Base-by-base conservation (phyloP, 2,113 vertebrate species). In the Quiscalus mexicanus region DNA sequence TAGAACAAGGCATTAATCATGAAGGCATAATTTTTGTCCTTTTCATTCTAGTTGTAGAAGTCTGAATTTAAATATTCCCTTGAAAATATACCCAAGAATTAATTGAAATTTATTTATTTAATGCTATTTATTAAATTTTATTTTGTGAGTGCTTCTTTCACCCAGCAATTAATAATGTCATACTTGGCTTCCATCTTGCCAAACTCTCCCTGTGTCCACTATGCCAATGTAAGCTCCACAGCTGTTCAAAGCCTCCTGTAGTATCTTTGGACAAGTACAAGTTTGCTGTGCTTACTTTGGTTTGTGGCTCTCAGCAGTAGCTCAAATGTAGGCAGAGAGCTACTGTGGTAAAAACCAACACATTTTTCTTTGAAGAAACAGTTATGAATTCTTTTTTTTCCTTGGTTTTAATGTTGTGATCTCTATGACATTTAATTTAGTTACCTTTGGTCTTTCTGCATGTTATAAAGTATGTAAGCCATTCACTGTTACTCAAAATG, bases 61-160 rank as follows among this genome's bases (percentile, higher is more conserved):
- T 74, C 42, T 65, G 23, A 86, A 86, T 55, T 52, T 83, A 80
- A 95, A 86, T 76, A 45, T 20, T 9, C 4, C 15, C 12, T 65
- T 90, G 59, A 42, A 87, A 74, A 73, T 39, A 80, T 55, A 24
- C 39, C 13, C 23, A 50, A 59, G 23, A 90, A 89, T 69, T 73
- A 83, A 83, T 80, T 50, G 68, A 35, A 42, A 65, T 86, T 47
- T 68, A 55, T 62, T 86, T 82, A 39, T 52, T 80, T 78, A 41
- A 42, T 64, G 65, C 20, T 45, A n/a, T 78, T 47, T 80, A 22
- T 73, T 89, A 44, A n/a, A 37, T 82, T 88, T 68, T 33, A 58
- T 93, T 87, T 89, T 2, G 2, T 77, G 60, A 94, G 68, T 84
- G 47, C 35, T 77, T 83, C 93, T 95, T 94, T 94, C 60, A 86